Evolutionary conservation across 2,113 vertebrate genomes (phyloP), one percentile per base, ranked within the genome.

Genomic region (Corydoras maculifer): DNA sequence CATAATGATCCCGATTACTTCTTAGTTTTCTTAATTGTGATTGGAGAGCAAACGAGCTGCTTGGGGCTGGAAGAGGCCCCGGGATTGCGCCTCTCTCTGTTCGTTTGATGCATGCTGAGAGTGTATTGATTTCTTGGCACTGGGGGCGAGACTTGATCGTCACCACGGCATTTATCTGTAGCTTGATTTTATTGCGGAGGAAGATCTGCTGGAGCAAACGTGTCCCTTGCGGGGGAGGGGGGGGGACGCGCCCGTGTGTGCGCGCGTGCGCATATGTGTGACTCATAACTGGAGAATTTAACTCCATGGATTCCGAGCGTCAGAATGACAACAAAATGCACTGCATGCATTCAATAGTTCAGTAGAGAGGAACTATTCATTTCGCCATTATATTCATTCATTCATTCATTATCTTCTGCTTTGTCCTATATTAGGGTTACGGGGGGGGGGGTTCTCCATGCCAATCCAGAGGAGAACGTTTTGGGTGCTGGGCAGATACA

Each of bases 271-370:
- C 13, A 43, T 51, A 64, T 72, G 79, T 77, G 82, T 90, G 90
- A 91, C 86, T 91, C 90, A 91, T 88, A 85, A 75, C 78, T 80
- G 62, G 72, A 78, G 76, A 78, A 77, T 83, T 89, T 89, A 89
- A 90, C 88, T 84, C 82, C 72, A 83, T 48, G 35, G 0, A 1
- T 70, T 58, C 85, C 78, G 60, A 58, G 49, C 62, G 67, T 51
- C 29, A 62, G 18, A 49, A 63, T 29, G 7, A 62, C 29, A 62
- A 58, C 11, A 43, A 54, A 62, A 35, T 53, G 49, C 9, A 70
- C 51, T 9, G 9, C 9, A 18, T 18, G 29, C 6, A 57, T 63
- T 9, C 53, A 29, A 43, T 43, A 43, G 35, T 43, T 43, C 2
- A 43, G 18, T 25, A 25, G 35, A 43, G 35, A 43, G 35, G 35